A percentile compares a stretch with the other conserved stretches of the same genome.
Conservation (phyloP, 2,888 invertebrate genomes). For the Octonoba sinensis region DNA sequence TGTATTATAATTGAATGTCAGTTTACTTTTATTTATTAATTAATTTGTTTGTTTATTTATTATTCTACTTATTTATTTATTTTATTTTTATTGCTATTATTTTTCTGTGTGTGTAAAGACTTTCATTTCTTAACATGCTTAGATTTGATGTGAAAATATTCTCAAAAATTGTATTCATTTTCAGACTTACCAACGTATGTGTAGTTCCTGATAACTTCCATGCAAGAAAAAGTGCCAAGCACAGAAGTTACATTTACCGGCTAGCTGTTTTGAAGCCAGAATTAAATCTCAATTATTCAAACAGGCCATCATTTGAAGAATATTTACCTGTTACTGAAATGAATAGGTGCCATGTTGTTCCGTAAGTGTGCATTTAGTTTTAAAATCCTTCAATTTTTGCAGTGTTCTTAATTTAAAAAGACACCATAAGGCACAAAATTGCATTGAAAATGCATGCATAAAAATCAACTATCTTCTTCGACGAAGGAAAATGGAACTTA, state of each 20-base stretch:
- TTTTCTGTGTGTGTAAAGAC: too few relatives aligned
- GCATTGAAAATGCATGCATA: too few relatives aligned
- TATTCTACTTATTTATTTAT: too few relatives aligned
- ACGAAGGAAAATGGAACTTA: too few relatives aligned
- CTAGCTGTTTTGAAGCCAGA: slow-evolving; percentile 76
- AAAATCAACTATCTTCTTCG: too few relatives aligned
- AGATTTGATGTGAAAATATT: background rate
- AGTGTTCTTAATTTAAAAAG: too few relatives aligned
- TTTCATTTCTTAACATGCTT: too few relatives aligned
- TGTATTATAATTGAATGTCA: too few relatives aligned
- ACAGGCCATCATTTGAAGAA: slow-evolving; percentile 64
- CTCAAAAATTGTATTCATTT: slow-evolving; percentile 15
- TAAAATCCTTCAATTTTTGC: background rate
- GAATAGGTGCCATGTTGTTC: slow-evolving; percentile 76
- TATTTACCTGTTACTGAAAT: slow-evolving; percentile 80
- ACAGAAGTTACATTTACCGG: slow-evolving; percentile 83
- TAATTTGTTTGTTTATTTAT: too few relatives aligned
- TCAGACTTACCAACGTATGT: slow-evolving; percentile 41
- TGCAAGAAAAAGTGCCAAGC: slow-evolving; percentile 77
- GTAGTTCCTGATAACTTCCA: slow-evolving; percentile 79
- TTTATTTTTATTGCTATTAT: too few relatives aligned
- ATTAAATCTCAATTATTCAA: slow-evolving; percentile 67
- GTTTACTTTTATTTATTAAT: too few relatives aligned
- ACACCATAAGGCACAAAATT: too few relatives aligned
- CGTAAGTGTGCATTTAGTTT: slow-evolving; percentile 73